Evolutionary conservation across 2,888 invertebrate genomes (phyloP), one percentile per base, ranked within the genome.

Genomic region (Lysandra coridon): DNA sequence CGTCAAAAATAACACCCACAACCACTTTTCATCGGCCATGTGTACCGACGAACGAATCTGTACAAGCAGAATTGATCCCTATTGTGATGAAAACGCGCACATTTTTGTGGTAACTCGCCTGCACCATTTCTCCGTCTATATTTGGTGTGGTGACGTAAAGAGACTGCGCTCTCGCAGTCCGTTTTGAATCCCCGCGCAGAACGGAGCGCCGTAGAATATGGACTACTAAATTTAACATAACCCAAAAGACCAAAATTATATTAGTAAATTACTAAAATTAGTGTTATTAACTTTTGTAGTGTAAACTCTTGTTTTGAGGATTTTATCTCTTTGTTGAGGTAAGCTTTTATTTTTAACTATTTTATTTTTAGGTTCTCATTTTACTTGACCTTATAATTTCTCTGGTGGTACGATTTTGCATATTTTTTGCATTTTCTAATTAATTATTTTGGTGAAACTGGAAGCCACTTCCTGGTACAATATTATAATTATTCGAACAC

Each of bases 1-100:
- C 88, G 88, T 92, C 93, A 89, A 93, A 94, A 94, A 94, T 94
- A 94, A 93, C 94, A 91, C 87, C 87, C 84, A 87, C 87, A 84
- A 88, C 88, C 88, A 90, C 89, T 90, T 91, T 91, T 91, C 89
- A 86, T 87, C 83, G 80, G 77, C 73, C 44, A 82, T 88, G 89
- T 80, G 84, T 80, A 86, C 40, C 84, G 89, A 86, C 82, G 80
- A 78, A 49, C 82, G 7, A 2, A 7, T 30, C 3, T 73, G 10
- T 57, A 5, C 84, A 86, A 10, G 75, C 82, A n/a, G 89, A 83
- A 83, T 77, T 83, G 4, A 69, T 85, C 87, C 82, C 82, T 89
- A 84, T 57, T 5, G 57, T 5, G 17, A 57, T 57, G 2, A 33
- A 73, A 17, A 14, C 62, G 10, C 53, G 80, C 79, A 78, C 17